phyloP scores from a whole-genome alignment of 2,113 vertebrate genomes.

The Rhinoderma darwinii region DNA sequence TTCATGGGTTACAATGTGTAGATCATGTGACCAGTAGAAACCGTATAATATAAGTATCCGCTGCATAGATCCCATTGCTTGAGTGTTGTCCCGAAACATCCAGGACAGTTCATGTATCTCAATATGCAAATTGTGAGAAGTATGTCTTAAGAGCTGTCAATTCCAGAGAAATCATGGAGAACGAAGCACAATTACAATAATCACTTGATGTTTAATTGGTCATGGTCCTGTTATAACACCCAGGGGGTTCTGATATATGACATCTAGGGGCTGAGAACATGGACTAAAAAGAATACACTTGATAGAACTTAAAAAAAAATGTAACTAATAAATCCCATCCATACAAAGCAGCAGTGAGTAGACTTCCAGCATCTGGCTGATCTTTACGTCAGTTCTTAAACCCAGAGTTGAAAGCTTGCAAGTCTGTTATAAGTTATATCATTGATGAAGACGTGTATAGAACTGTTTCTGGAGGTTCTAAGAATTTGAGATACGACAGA shows the following conservation, averaged over 20 bases:
- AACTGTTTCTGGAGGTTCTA: too few relatives aligned
- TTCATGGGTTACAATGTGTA: not conserved
- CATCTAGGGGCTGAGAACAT: not conserved
- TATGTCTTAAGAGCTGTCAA: not conserved
- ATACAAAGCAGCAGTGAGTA: not conserved
- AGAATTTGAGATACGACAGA: too few relatives aligned
- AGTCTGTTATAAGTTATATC: too few relatives aligned
- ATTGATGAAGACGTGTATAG: too few relatives aligned
- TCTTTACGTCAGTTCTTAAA: not conserved
- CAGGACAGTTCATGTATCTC: not conserved
- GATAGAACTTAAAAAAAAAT: not conserved
- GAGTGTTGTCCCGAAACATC: not conserved
- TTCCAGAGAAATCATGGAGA: not conserved
- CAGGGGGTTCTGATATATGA: slow-evolving; percentile 25
- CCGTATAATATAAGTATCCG: not conserved
- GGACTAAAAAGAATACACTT: not conserved
- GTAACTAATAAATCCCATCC: not conserved
- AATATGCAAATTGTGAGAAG: slow-evolving; percentile 10
- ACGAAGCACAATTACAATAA: slow-evolving; percentile 17
- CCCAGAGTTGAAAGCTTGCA: too few relatives aligned
- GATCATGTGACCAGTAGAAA: not conserved
- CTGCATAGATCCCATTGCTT: not conserved
- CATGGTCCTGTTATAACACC: slow-evolving; percentile 10
- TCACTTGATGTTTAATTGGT: slow-evolving; percentile 15
- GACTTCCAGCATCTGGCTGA: not conserved